Evolutionary conservation across 2,888 invertebrate species (phyloP), one percentile per base, ranked within the genome.

Genomic region (Papilio protenor): DNA sequence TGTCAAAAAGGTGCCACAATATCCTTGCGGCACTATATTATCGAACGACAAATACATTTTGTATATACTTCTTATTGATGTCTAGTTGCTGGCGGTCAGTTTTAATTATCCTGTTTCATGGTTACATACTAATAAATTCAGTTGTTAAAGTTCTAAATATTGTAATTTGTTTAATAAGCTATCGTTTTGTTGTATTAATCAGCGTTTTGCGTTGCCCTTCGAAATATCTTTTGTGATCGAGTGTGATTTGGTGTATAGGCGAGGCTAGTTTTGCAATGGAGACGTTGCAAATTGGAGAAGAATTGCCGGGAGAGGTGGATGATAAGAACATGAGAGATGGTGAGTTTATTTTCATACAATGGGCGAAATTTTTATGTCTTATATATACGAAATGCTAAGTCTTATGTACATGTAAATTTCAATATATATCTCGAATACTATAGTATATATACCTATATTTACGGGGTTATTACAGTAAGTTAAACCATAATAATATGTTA

Each of bases 281-380:
- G 55, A 85, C 89, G 40, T 76, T 86, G 75, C 83, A 85, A 77
- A 83, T 84, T 49, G 90, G 87, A 76, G 83, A 81, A 73, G 86
- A 84, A 8, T 49, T 79, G 2, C 87, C 86, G 75, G 84, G 81
- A n/a, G 91, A 90, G 16, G 75, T 91, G 45, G 85, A 91, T 74
- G 91, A 91, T 73, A 91, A 91, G 66, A 89, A 87, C 78, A 87
- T 88, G 11, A 87, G 90, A 72, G 90, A 90, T 73, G 90, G 92
- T 92, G 82, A 84, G 87, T 75, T 23, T 2, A 21, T 16, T 64
- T 71, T 79, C 14, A 61, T n/a, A 45, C 27, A 33, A 21, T 16
- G 27, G 55, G 27, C 33, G 16, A 2, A 2, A 21, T 49, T 70
- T 18, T 40, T 64, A 3, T n/a, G 40, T 66, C 16, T 33, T 64